Percentiles rank a stretch among this genome's conserved stretches.
Evolutionary conservation across 2,113 vertebrate species (phyloP).

Genomic region (Tympanuchus pallidicinctus): DNA sequence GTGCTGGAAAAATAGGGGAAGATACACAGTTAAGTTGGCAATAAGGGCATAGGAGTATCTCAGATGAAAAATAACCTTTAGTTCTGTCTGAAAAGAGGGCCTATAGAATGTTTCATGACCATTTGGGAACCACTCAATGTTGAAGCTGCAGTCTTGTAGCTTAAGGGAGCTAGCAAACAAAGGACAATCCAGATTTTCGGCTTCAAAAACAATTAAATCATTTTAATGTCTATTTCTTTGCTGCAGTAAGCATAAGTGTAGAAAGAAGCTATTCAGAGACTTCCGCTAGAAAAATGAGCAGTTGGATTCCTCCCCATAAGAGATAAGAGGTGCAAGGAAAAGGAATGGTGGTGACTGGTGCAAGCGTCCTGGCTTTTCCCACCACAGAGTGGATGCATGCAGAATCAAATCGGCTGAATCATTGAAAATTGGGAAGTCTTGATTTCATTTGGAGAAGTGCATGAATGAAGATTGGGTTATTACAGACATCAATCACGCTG

Average conservation of each 20-base stretch:
- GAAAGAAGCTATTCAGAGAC: background rate
- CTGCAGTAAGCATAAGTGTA: background rate
- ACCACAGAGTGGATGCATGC: background rate
- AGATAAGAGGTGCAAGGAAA: background rate
- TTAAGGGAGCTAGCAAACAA: slow-evolving; percentile 2
- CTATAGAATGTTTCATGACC: slow-evolving; percentile 27
- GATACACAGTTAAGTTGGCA: slow-evolving; percentile 10
- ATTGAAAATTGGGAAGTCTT: background rate
- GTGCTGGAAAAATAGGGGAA: slow-evolving; percentile 1
- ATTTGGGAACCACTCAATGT: slow-evolving; percentile 15
- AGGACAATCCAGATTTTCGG: background rate
- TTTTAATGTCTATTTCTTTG: slow-evolving; percentile 25
- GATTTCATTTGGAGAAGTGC: slow-evolving; percentile 4
- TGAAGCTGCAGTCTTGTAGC: background rate
- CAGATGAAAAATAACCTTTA: background rate
- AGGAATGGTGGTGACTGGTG: background rate
- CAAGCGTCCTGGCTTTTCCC: background rate
- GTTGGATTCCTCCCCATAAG: background rate
- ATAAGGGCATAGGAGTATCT: background rate
- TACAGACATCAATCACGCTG: background rate
- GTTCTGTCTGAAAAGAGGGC: slow-evolving; percentile 39
- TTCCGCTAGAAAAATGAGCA: background rate
- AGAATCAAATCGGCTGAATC: background rate
- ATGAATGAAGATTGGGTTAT: slow-evolving; percentile 25
- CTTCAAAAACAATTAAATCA: background rate